Conservation (phyloP, 2,113 vertebrate genomes). For the Zosterops pallidus region DNA sequence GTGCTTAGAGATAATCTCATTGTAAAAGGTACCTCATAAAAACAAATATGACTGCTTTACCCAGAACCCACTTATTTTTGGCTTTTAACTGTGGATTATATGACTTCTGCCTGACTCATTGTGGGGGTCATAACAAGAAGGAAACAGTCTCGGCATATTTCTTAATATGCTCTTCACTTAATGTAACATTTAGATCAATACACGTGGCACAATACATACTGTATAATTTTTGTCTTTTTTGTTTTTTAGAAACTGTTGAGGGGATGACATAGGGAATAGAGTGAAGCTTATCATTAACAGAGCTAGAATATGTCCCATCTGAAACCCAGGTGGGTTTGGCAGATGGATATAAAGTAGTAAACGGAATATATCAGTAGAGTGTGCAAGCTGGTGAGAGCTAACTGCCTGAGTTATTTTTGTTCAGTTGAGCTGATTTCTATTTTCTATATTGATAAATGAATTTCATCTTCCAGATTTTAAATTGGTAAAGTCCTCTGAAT, state of each 20-base stretch:
- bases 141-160: neutral
- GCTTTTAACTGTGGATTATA: neutral
- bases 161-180: slow-evolving; percentile 3
- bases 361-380: slow-evolving; percentile 52
- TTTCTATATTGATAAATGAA: slow-evolving; percentile 75
- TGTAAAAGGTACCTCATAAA: slow-evolving; percentile 14
- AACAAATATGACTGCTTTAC: neutral
- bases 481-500: slow-evolving; percentile 59
- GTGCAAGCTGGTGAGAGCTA: slow-evolving; percentile 73
- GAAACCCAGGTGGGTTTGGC: slow-evolving; percentile 77
- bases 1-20: neutral
- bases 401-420: slow-evolving; percentile 76
- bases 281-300: slow-evolving; percentile 68
- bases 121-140: neutral
- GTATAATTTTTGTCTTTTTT: neutral
- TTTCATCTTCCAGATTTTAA: slow-evolving; percentile 74
- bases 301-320: slow-evolving; percentile 69
- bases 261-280: neutral
- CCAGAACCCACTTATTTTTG: neutral
- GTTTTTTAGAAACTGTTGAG: neutral
- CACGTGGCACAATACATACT: neutral
- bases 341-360: slow-evolving; percentile 75
- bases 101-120: neutral
- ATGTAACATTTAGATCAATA: slow-evolving; percentile 21
- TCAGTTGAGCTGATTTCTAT: slow-evolving; percentile 70